phyloP scores from a whole-genome alignment of 2,888 invertebrate genomes.

The Leucozona laternaria region DNA sequence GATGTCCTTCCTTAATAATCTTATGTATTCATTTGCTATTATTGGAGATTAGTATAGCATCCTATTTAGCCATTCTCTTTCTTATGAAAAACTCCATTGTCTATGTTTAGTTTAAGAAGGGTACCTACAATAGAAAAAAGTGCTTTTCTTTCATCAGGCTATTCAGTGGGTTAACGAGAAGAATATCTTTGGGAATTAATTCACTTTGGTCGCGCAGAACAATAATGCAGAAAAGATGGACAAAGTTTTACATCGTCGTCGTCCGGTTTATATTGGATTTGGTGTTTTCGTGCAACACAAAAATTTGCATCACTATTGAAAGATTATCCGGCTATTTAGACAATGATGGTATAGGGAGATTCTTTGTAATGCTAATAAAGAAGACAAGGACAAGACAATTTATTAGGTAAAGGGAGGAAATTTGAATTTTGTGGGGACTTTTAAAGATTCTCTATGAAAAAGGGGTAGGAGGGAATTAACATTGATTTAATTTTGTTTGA shows the following conservation, averaged over 20 bases:
- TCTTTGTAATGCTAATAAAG: conserved; percentile 7
- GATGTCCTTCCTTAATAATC: conserved; percentile 36
- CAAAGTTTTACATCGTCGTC: conserved; percentile 25
- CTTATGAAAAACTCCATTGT: conserved; percentile 32
- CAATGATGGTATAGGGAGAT: conserved; percentile 5
- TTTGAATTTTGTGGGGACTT: neutral
- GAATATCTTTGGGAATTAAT: conserved; percentile 44
- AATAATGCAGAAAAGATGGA: conserved; percentile 8
- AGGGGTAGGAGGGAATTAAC: neutral
- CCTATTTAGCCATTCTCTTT: conserved; percentile 23
- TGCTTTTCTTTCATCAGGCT: neutral
- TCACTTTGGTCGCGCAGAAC: conserved; percentile 22
- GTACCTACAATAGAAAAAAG: neutral
- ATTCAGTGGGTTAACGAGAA: conserved; percentile 9
- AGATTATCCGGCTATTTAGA: conserved; percentile 21
- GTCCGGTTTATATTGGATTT: conserved; percentile 5
- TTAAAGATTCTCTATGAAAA: neutral
- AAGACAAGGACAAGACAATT: neutral
- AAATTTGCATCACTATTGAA: conserved; percentile 32
- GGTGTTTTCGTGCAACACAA: conserved; percentile 24
- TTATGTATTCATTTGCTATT: conserved; percentile 69
- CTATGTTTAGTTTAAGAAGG: conserved; percentile 36
- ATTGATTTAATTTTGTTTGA: neutral
- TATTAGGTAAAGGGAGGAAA: neutral
- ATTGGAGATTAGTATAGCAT: conserved; percentile 55